Evolutionary conservation across 2,888 invertebrate genomes (phyloP).

Genomic region (Penaeus monodon): DNA sequence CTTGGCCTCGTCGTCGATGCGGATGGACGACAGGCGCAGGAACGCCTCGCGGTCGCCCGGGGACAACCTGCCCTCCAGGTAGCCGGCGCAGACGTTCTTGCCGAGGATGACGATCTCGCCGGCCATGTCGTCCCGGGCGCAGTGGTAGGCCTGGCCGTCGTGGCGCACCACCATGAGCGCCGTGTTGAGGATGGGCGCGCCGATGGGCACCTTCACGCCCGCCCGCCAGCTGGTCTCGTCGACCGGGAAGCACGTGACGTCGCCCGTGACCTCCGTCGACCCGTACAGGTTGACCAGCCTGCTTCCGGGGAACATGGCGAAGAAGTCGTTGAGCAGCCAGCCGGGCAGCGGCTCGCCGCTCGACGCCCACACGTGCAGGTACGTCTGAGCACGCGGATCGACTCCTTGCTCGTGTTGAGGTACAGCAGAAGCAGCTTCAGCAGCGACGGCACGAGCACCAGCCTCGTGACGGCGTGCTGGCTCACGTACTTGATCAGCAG

Average conservation of each 20-base stretch:
- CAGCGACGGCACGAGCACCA: slow-evolving; percentile 87
- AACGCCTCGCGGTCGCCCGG: not conserved
- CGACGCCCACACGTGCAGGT: slow-evolving; percentile 82
- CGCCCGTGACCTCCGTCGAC: slow-evolving; percentile 90
- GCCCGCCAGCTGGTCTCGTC: slow-evolving; percentile 44
- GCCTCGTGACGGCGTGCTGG: slow-evolving; percentile 80
- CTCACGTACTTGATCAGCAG: slow-evolving; percentile 79
- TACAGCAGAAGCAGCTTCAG: slow-evolving; percentile 79
- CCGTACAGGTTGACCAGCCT: slow-evolving; percentile 90
- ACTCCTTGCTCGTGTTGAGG: slow-evolving; percentile 54
- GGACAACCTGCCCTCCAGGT: slow-evolving; percentile 24
- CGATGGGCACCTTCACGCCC: slow-evolving; percentile 48
- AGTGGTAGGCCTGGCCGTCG: not conserved
- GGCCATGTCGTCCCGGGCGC: slow-evolving; percentile 22
- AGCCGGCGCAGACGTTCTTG: slow-evolving; percentile 45
- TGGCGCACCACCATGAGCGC: slow-evolving; percentile 35
- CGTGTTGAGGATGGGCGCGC: slow-evolving; percentile 52
- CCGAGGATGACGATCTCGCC: slow-evolving; percentile 53
- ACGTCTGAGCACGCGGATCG: slow-evolving; percentile 34
- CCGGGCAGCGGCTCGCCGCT: slow-evolving; percentile 86
- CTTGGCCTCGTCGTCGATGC: slow-evolving; percentile 40
- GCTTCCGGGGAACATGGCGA: slow-evolving; percentile 77
- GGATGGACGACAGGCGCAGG: not conserved
- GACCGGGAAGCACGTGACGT: slow-evolving; percentile 44
- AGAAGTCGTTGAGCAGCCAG: slow-evolving; percentile 81